Base-by-base conservation (phyloP, 2,797 vertebrate species). In the Arremon aurantiirostris region DNA sequence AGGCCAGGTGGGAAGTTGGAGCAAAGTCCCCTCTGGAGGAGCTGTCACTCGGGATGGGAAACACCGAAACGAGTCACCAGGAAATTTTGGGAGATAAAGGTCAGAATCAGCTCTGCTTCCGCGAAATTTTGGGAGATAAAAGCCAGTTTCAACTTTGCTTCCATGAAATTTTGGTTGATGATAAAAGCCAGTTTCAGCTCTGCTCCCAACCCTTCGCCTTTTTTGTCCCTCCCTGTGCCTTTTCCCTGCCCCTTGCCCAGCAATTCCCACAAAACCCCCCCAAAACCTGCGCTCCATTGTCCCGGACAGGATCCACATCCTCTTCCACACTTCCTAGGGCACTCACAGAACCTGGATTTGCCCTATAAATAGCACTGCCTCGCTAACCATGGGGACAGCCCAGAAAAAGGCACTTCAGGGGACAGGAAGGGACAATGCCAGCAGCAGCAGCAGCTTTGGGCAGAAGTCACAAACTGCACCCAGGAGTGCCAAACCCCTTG, bases 271-370 rank as follows among this genome's bases (percentile, higher is more conserved):
- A 13, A 39, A 57, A 9, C 27, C 39, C 28, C 21, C 55, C 37
- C 34, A 34, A 83, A 83, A 69, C 2, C n/a, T 0, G 0, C 6
- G 10, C 39, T 79, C 81, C 10, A 28, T 56, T 90, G 85, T 83
- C 30, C 12, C 13, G 20, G 37, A 88, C 87, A 95, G 94, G 92
- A 95, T 83, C 86, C 86, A 73, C 81, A 94, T 90, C 93, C 91
- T 95, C 26, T 66, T 10, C 50, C 27, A 39, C 86, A 11, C 92
- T 95, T 95, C 92, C 96, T 50, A 42, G 1, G 28, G 86, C 69
- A 2, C 63, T 8, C 66, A 8, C 4, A 79, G 73, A 22, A 79
- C 83, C 77, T 55, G 55, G 9, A 28, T 9, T 4, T 35, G 6
- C 12, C 83, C 87, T 52, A 82, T 42, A 88, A 90, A 94, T 53